A percentile compares a stretch with the other conserved stretches of the same genome.
Conservation (phyloP, 2,797 vertebrate genomes). For the Coccyzus lansbergi region DNA sequence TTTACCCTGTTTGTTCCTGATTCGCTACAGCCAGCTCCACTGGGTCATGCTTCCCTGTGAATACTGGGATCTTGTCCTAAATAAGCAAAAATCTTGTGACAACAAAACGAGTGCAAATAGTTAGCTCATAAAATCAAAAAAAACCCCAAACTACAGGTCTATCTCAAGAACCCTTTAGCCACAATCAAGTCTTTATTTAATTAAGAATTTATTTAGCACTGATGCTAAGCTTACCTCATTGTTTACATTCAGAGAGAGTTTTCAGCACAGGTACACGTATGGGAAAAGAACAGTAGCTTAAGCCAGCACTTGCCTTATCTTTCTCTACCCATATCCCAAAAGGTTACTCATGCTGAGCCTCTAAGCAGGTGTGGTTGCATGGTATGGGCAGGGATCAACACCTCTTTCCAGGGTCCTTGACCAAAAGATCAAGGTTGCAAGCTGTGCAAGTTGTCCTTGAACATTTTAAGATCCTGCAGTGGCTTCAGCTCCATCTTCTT, state of each 20-base stretch:
- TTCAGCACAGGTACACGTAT: background rate
- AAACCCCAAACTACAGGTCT: background rate
- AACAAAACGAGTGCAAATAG: background rate
- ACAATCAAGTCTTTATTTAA: background rate
- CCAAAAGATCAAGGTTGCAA: background rate
- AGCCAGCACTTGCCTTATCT: background rate
- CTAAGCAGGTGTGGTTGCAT: background rate
- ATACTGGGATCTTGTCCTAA: background rate
- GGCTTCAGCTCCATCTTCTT: background rate
- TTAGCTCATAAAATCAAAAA: background rate
- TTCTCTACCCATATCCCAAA: accelerated
- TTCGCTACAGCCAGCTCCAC: background rate
- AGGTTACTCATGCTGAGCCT: background rate
- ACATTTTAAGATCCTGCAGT: background rate
- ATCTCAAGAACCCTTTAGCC: background rate
- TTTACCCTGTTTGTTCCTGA: accelerated
- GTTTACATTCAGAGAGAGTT: background rate
- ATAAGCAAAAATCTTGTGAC: background rate
- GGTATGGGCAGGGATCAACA: background rate
- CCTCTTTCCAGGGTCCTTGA: background rate
- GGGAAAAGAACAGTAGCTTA: background rate
- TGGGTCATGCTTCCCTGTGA: background rate
- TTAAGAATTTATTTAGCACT: background rate
- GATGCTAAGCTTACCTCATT: accelerated
- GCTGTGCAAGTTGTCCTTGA: background rate